Base-by-base conservation (phyloP, 2,113 vertebrate species). In the Nanorana parkeri region DNA sequence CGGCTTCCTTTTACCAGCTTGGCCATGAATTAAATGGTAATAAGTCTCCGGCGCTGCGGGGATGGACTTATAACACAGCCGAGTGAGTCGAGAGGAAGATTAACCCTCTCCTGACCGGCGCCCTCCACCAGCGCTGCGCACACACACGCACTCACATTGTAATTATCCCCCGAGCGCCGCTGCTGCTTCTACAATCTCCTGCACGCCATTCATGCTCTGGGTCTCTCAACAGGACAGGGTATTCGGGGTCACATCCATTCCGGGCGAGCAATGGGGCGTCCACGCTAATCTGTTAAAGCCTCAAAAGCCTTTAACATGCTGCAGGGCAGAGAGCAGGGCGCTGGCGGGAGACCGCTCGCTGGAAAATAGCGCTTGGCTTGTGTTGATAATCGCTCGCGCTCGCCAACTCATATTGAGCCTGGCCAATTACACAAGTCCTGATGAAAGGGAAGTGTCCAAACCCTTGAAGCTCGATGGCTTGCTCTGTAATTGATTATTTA, bases 141-240 rank as follows among this genome's bases (percentile, higher is more conserved):
- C 32, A 56, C 66, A 67, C 67, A 78, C 67, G 47, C 76, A 17
- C 64, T 29, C 24, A 28, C 36, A 52, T 28, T 54, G 63, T 32
- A 71, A 28, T 47, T 36, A 1, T 56, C 67, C 56, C 26, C 28
- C 47, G 24, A n/a, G n/a, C n/a, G n/a, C n/a, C n/a, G n/a, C 76
- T 58, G 76, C 78, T 63, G 54, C 55, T 69, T 17, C 52, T 24
- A 21, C 78, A 80, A 80, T 80, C 78, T 80, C 78, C 67, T 26
- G 65, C 29, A 16, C 78, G 61, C 78, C 61, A 67, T 64, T 36
- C 65, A 32, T 3, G 65, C 61, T n/a, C 66, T 29, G n/a, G 77
- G 54, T n/a, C n/a, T 28, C 28, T 21, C 4, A 51, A 32, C 21
- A 47, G 61, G 69, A 71, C 67, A 16, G 78, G 67, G 66, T 71